phyloP scores from a whole-genome alignment of 2,888 invertebrate genomes.

The Folsomia candida region DNA sequence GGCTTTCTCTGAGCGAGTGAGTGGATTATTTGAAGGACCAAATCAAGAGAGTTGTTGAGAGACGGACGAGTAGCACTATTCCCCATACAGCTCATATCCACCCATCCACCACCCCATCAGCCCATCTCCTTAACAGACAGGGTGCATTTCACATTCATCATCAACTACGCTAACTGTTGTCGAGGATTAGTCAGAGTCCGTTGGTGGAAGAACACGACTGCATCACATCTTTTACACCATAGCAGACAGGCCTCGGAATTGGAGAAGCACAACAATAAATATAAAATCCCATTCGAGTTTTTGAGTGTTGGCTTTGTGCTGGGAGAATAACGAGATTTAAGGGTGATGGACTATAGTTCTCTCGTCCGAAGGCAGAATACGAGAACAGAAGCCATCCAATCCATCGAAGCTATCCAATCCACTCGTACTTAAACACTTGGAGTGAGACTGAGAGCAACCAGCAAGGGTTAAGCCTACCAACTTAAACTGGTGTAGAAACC shows the following conservation, averaged over 20 bases:
- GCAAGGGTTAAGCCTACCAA: not conserved
- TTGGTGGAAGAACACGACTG: no score
- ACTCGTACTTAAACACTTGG: not conserved
- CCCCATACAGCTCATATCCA: not conserved
- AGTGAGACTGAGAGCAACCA: not conserved
- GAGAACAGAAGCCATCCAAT: not conserved
- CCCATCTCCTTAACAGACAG: not conserved
- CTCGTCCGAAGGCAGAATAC: not conserved
- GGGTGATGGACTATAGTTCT: no score
- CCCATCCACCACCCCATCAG: not conserved
- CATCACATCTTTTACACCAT: no score
- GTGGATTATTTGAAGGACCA: slow-evolving; percentile 50
- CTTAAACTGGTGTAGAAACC: not conserved
- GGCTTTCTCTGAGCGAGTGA: slow-evolving; percentile 13
- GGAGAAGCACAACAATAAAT: not conserved
- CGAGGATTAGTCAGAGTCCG: not conserved
- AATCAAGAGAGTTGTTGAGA: slow-evolving; percentile 49
- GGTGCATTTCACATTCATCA: not conserved
- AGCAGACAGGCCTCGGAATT: no score
- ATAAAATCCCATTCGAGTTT: not conserved
- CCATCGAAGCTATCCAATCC: not conserved
- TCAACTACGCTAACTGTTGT: not conserved
- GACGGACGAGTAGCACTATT: slow-evolving; percentile 24
- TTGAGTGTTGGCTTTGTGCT: not conserved
- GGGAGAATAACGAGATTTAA: not conserved